A percentile compares a stretch with the other conserved stretches of the same genome.
phyloP scores from a whole-genome alignment of 1,140 invertebrate genomes.

The Penaeus japonicus region DNA sequence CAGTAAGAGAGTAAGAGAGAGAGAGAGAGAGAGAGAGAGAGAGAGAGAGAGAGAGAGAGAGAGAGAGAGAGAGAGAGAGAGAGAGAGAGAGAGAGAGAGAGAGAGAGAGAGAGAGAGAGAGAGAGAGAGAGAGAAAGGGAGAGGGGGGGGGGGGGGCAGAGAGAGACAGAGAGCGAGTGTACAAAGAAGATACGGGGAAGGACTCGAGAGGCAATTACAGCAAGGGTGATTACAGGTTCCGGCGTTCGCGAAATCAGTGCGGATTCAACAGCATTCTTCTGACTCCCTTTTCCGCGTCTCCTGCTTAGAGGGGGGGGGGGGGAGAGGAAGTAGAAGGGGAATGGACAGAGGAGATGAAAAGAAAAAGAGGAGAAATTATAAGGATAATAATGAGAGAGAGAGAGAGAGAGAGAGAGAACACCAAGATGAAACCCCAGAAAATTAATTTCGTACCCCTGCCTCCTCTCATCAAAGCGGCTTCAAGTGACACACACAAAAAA shows the following conservation, averaged over 20 bases:
- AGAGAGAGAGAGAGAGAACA: no score
- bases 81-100: background rate
- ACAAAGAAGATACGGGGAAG: background rate
- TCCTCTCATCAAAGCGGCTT: conserved; percentile 9
- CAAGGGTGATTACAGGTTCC: no score
- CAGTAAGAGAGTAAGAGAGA: no score
- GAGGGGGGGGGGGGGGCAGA: background rate
- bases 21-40: background rate
- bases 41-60: background rate
- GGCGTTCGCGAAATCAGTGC: no score
- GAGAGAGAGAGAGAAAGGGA: background rate
- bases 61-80: background rate
- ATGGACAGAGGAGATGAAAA: background rate
- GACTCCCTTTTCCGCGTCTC: no score
- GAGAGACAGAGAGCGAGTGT: background rate
- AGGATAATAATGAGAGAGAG: background rate
- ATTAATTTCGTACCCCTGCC: background rate
- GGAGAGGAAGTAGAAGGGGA: background rate
- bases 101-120: background rate
- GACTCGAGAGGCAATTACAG: background rate
- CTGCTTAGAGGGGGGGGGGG: background rate
- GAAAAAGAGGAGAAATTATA: background rate
- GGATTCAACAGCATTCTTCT: no score
- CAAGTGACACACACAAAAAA: no score
- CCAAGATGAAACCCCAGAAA: no score